Evolutionary conservation across 2,113 vertebrate genomes (phyloP).

Genomic region (Gymnorhina tibicen): DNA sequence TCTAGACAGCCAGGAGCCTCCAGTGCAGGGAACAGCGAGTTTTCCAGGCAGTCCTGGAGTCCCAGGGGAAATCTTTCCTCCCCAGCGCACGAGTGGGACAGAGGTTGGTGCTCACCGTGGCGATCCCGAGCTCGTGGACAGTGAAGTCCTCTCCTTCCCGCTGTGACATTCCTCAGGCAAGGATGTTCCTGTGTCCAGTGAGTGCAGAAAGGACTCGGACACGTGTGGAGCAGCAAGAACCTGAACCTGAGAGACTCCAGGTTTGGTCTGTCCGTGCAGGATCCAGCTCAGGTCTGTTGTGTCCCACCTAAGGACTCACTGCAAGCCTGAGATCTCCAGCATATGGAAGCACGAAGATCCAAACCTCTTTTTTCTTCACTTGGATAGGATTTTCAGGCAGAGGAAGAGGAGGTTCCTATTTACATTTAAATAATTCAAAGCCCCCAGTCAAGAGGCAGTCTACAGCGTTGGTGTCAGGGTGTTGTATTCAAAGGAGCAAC

Average conservation of each 20-base stretch:
- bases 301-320: neutral
- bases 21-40: neutral
- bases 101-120: neutral
- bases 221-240: neutral
- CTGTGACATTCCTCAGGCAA: neutral
- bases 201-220: neutral
- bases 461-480: neutral
- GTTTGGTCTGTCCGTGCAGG: rapidly evolving
- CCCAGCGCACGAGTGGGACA: neutral
- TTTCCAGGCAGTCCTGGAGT: neutral
- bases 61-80: neutral
- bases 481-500: neutral
- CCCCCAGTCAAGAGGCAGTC: neutral
- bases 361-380: neutral
- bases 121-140: too few species aligned
- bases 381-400: neutral
- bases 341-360: neutral
- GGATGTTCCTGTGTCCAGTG: rapidly evolving
- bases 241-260: neutral
- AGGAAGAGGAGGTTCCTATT: neutral
- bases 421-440: neutral
- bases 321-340: neutral
- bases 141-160: neutral
- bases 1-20: constrained; percentile 8
- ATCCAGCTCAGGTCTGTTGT: neutral